A percentile compares a stretch with the other conserved stretches of the same genome.
Conservation (phyloP, 2,113 vertebrate species). For the Clupea harengus region DNA sequence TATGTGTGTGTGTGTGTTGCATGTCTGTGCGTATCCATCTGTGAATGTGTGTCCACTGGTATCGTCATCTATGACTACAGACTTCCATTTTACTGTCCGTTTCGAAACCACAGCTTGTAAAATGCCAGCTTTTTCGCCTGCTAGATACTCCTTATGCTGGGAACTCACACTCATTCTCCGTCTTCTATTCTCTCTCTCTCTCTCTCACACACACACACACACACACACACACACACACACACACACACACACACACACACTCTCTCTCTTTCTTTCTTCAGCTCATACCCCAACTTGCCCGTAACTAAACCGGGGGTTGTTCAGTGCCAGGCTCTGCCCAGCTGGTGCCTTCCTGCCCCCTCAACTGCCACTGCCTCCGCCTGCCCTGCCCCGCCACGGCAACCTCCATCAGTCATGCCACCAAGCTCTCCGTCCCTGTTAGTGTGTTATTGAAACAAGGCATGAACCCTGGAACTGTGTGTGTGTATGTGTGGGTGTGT, state of each 20-base stretch:
- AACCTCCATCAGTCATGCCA: not conserved
- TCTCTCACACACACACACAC: not conserved
- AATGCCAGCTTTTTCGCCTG: not conserved
- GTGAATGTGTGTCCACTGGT: not conserved
- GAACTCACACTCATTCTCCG: not conserved
- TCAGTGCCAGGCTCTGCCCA: not conserved
- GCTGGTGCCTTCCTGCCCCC: not conserved
- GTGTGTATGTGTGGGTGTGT: slow-evolving; percentile 21
- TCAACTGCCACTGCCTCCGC: not conserved
- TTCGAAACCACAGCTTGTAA: not conserved
- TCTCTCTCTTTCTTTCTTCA: not conserved
- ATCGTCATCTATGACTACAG: slow-evolving; percentile 6
- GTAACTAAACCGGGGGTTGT: not conserved
- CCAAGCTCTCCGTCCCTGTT: not conserved
- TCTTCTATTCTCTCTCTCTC: not conserved
- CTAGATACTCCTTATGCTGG: not conserved
- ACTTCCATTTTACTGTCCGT: not conserved
- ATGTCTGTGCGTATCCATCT: not conserved
- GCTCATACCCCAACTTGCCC: not conserved
- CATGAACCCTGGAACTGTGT: not conserved
- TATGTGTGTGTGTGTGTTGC: not conserved
- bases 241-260: not conserved
- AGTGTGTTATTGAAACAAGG: not conserved
- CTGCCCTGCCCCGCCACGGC: not conserved
- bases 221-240: not conserved